Base-by-base conservation (phyloP, 37 sponge, comb jelly and placozoan species). In the Haliclona indistincta region DNA sequence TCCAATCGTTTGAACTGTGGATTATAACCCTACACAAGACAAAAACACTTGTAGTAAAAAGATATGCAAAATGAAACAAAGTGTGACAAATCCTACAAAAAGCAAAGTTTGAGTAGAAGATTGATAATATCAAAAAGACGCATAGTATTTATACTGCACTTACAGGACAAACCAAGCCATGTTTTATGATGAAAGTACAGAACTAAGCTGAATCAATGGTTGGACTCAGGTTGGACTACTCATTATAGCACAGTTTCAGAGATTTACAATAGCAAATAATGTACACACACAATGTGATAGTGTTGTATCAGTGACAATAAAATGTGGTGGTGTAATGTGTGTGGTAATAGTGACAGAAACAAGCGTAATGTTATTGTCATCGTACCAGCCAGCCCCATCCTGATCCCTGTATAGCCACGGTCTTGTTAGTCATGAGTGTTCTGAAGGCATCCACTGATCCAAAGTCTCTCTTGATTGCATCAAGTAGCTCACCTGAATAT, bases 361-460 rank as follows among this genome's bases (percentile, higher is more conserved):
- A n/a, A n/a, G n/a, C n/a, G n/a, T n/a, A n/a, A n/a, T n/a, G 60
- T 25, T 29, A 44, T 17, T 22, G 40, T 58, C 38, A 33, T 38
- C 85, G 72, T 58, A 96, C 97, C 84, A 97, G 80, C 99, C 99
- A 97, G 0, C 86, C 93, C 99, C 99, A 97, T 63, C 99, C 99
- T 35, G 96, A 95, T 19, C 99, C 93, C 65, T 97, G 95, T 28
- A 98, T 82, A 44, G 69, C 84, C 0, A 90, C 66, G 1, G 93
- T 75, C 26, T 73, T 77, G 25, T 94, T 81, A 25, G 85, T 67
- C 74, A 98, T 39, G 41, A 86, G 73, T 17, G 82, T 44, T 63
- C 74, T 80, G 42, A 98, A 84, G 22, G 75, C 67, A 17, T 94
- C 88, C 55, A 97, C 86, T 6, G 93, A 86, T 22, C 96, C 95